Base-by-base conservation (phyloP, 1,140 invertebrate genomes). In the Proctacanthus coquilletti region DNA sequence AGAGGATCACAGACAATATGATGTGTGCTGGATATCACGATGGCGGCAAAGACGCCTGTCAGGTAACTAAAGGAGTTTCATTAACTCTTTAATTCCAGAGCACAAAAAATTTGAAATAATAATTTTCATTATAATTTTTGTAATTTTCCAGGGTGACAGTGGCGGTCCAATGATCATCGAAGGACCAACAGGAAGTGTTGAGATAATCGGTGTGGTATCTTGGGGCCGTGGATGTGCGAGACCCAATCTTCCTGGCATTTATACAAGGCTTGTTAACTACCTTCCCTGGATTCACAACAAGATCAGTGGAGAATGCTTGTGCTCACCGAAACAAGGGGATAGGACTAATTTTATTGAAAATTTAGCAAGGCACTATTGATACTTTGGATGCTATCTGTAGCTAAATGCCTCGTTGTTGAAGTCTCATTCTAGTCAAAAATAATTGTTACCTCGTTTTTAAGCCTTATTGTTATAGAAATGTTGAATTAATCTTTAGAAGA, bases 201-300 rank as follows among this genome's bases (percentile, higher is more conserved):
- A 71, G 56, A 42, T 71, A 13, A 56, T 70, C 21, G 74, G 74
- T n/a, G 66, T 82, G 2, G 75, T 80, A 2, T 80, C 77, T 0
- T 83, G 83, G 79, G 86, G 84, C 0, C 64, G 76, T 30, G 80
- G 80, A 0, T 84, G 38, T 39, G 81, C 75, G 0, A 60, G 75
- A 36, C 75, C 75, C 9, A 74, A 77, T 35, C 74, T 74, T 40
- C 82, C 82, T 0, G 81, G 81, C 5, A 71, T 85, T 4, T 85
- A 84, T 46, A 81, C 80, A 0, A 70, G 75, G 45, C 64, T 84
- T 0, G 70, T 67, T 2, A 71, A 74, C 34, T 84, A 82, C 49
- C 47, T 80, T 13, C 68, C 70, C 3, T 86, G 77, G 77, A 64
- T 80, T 3, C 52, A 66, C 18, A 60, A 66, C 29, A 50, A 65